Evolutionary conservation across 2,888 invertebrate species (phyloP).

Genomic region (Nemapogon koenigi): DNA sequence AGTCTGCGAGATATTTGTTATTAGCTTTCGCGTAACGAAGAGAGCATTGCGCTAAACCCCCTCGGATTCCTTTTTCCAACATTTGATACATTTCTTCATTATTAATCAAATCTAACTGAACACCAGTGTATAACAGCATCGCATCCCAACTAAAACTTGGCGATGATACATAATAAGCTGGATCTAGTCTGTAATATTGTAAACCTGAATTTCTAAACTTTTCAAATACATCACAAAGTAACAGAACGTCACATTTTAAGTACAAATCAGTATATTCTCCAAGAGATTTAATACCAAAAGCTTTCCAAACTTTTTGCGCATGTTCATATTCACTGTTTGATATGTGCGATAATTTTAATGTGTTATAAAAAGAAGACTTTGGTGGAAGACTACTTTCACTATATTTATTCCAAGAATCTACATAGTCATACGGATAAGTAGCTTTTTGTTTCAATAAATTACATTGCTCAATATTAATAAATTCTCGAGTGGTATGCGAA

Average conservation of each 20-base stretch:
- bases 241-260: conserved; percentile 10
- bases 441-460: conserved; percentile 2
- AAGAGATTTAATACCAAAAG: conserved; percentile 12
- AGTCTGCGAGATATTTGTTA: background rate
- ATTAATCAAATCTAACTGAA: background rate
- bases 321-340: conserved; percentile 9
- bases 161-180: conserved; percentile 8
- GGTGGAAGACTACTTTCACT: background rate
- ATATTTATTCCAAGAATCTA: background rate
- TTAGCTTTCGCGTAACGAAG: background rate
- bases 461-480: background rate
- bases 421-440: conserved; percentile 6
- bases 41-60: background rate
- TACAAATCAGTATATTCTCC: conserved; percentile 17
- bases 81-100: background rate
- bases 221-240: conserved; percentile 18
- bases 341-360: background rate
- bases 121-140: conserved; percentile 3
- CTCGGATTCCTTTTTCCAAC: background rate
- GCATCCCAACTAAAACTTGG: conserved; percentile 6
- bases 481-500: background rate
- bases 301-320: conserved; percentile 15
- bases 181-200: conserved; percentile 12
- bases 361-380: conserved; percentile 1
- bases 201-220: conserved; percentile 15